Evolutionary conservation across 1,140 invertebrate species (phyloP), one percentile per base, ranked within the genome.

Genomic region (Cydia fagiglandana): DNA sequence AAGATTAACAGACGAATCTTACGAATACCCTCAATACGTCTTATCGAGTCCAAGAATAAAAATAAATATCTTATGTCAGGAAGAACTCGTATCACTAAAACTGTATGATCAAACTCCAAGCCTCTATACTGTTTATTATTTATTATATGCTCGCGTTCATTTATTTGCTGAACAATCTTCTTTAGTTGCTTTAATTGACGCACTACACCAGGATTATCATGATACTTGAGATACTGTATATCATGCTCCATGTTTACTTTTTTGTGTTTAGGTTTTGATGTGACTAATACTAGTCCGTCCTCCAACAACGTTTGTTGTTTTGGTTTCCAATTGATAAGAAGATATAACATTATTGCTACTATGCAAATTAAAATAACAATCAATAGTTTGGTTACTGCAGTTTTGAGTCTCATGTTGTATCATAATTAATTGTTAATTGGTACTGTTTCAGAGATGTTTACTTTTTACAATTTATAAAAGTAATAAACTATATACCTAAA

Each of bases 1-100:
- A 87, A 85, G 61, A 87, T 83, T 0, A 87, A 41, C 4, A 87
- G 20, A 12, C 79, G 24, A 24, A 24, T 73, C 12, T 76, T 82
- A 5, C 53, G 70, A 10, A 85, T 84, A n/a, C 78, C 81, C 12
- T 64, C 64, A 4, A 78, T 77, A 9, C 73, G 74, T 66, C 73
- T 75, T 0, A 87, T 47, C 20, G 80, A 81, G 24, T 80, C 66
- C 10, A 85, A 64, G 4, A 86, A 74, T 5, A 78, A 73, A 64
- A 76, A 61, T 4, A 86, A 75, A 17, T 81, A 83, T 10, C 73
- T 73, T 4, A 78, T 76, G 70, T 79, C 79, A 30, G 79, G 41
- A 24, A 80, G 80, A 2, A 84, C 83, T 76, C 82, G 83, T 68
- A 85, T 82, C 20, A 84, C 82, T 53, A 87, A 79, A n/a, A 85